These are phyloP conservation scores for Anguilla pacifica DNA, from an alignment of 2,797 vertebrate species.

Conservation along the genomic window DNA sequence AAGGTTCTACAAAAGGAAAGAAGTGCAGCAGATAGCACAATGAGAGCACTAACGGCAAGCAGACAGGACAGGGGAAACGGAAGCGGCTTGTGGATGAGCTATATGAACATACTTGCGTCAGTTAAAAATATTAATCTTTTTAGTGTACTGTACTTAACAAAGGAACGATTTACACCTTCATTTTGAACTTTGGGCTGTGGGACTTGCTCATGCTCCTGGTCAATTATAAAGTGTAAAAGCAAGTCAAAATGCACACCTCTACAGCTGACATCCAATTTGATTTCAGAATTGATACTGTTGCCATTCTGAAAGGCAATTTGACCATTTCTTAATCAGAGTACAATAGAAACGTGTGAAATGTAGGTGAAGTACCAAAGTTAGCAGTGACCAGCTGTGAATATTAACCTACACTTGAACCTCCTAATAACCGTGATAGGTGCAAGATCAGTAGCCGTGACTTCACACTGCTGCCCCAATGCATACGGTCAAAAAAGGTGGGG, in stretches of 20 bases:
- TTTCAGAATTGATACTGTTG: neutral
- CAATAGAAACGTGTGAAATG: conserved; percentile 39
- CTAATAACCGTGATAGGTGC: neutral
- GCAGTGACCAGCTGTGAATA: neutral
- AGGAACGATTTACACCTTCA: neutral
- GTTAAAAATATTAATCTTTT: neutral
- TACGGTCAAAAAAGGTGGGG: neutral
- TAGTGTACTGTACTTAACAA: neutral
- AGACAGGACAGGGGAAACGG: neutral
- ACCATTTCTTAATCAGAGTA: conserved; percentile 48
- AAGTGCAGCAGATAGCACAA: neutral
- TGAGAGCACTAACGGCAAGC: conserved; percentile 23
- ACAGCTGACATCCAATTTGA: neutral
- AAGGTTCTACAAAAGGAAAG: neutral
- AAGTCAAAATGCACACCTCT: neutral
- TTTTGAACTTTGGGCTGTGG: neutral
- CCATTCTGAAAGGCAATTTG: conserved; percentile 29
- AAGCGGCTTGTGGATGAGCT: conserved; percentile 13
- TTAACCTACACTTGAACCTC: neutral
- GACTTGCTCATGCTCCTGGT: neutral
- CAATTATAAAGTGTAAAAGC: neutral
- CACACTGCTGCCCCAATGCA: neutral
- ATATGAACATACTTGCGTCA: neutral
- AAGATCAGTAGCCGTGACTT: neutral
- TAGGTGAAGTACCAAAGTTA: neutral